Evolutionary conservation across 2,113 vertebrate species (phyloP), one percentile per base, ranked within the genome.

Genomic region (Alces alces): DNA sequence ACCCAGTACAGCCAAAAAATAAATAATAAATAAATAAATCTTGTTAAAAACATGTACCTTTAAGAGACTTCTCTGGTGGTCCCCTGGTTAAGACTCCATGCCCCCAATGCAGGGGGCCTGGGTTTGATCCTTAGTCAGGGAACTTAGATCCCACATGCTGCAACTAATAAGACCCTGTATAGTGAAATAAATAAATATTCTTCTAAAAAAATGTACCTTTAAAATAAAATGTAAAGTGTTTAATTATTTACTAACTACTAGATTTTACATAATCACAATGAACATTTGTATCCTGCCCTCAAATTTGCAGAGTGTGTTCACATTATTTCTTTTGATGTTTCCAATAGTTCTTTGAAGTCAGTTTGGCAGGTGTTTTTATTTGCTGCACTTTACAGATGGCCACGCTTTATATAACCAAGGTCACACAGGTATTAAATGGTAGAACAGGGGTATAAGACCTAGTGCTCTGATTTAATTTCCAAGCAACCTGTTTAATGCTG

Each of bases 251-350:
- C 19, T 70, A 60, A 19, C n/a, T 43, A 86, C 52, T 58, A 80
- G 25, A 84, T 84, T 89, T 87, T 84, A 6, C 52, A 66, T 61
- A 60, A 73, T 43, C 50, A 66, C 36, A 86, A 79, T 17, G 45
- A 84, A 78, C 5, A 52, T 83, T 61, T 61, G 19, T 43, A 55
- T 52, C 33, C 39, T 79, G 60, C 61, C 52, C 61, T 91, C 43
- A 60, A 14, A 33, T 64, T 54, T 55, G 28, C 25, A 28, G 89
- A 76, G 45, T 66, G 16, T 86, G 21, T 92, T 92, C 39, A 43
- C 23, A 25, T 86, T 78, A 30, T 52, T 79, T 90, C 30, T 92
- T 91, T 91, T 57, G 36, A 54, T 58, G 39, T 95, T 86, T 82
- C 45, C 14, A 58, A 33, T 54, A 70, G 60, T 60, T 47, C 27